A percentile compares a stretch with the other conserved stretches of the same genome.
These are phyloP conservation scores for Rhagoletis pomonella DNA, from an alignment of 1,140 invertebrate species.

Conservation along the genomic window DNA sequence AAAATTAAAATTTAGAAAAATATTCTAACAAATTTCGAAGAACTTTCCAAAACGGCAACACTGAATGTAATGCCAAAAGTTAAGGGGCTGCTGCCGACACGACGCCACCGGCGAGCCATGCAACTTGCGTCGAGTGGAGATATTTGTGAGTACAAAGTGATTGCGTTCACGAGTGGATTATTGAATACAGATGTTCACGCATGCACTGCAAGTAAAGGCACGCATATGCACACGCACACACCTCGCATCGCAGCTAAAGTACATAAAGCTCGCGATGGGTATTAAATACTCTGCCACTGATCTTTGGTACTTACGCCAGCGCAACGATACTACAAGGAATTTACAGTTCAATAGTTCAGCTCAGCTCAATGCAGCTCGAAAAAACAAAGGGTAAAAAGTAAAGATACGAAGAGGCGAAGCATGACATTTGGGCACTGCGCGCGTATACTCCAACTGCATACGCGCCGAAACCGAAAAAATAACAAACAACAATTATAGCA, in stretches of 20 bases:
- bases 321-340: not conserved
- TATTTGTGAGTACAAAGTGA: not conserved
- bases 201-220: not conserved
- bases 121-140: too few species aligned
- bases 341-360: not conserved
- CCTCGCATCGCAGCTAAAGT: not conserved
- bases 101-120: too few species aligned
- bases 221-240: not conserved
- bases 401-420: not conserved
- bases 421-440: not conserved
- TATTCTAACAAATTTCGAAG: too few species aligned
- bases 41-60: too few species aligned
- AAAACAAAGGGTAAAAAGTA: not conserved
- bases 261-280: not conserved
- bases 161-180: slow-evolving; percentile 27
- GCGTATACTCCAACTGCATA: not conserved
- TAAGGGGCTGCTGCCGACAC: not conserved
- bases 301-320: not conserved
- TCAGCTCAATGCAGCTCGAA: not conserved
- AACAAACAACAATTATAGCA: not conserved
- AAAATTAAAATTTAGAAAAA: too few species aligned
- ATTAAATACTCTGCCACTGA: not conserved
- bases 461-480: not conserved
- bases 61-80: slow-evolving; percentile 28
- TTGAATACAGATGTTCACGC: not conserved